A percentile compares a stretch with the other conserved stretches of the same genome.
Conservation (phyloP, 2,888 invertebrate species). For the Dusona sp. region DNA sequence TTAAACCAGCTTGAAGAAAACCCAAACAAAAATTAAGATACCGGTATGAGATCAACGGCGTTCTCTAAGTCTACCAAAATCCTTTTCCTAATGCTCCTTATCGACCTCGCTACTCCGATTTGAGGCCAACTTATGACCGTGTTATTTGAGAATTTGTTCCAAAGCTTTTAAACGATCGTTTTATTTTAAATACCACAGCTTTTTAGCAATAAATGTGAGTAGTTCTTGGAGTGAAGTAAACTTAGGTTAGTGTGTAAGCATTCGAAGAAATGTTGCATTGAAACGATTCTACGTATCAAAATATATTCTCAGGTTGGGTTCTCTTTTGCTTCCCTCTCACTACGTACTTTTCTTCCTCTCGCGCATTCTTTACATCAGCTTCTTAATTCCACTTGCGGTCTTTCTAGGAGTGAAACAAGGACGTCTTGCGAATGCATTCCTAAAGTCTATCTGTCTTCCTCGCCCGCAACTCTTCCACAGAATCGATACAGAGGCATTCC, state of each 20-base stretch:
- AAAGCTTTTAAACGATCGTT: background rate
- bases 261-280: background rate
- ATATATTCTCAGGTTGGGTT: conserved; percentile 7
- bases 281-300: conserved; percentile 31
- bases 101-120: background rate
- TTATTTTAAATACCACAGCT: background rate
- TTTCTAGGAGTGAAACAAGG: background rate
- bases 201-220: background rate
- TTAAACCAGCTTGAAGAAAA: background rate
- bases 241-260: background rate
- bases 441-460: too few relatives aligned
- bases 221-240: background rate
- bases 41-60: background rate
- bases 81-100: background rate
- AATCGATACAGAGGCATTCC: too few relatives aligned
- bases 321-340: background rate
- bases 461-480: too few relatives aligned
- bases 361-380: background rate
- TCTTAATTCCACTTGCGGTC: conserved; percentile 35
- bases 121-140: background rate
- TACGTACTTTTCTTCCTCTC: background rate
- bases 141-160: background rate
- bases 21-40: background rate
- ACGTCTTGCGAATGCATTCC: too few relatives aligned
- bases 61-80: background rate